These are phyloP conservation scores for Porites divaricata DNA, from an alignment of 92 coral and sea anemone species.

Conservation along the genomic window DNA sequence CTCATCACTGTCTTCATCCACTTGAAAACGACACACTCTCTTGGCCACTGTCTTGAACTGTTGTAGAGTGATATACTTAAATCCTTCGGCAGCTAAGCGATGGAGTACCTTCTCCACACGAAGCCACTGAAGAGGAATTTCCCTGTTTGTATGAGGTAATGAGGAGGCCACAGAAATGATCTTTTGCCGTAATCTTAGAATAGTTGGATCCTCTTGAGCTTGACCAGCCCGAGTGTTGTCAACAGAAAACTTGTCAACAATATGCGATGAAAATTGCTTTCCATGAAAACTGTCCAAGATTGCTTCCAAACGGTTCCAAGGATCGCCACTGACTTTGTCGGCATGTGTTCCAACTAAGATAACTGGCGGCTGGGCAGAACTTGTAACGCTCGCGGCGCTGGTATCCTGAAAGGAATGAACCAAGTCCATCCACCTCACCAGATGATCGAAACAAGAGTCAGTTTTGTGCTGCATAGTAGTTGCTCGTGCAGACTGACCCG, in stretches of 20 bases:
- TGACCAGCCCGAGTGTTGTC: constrained; percentile 47
- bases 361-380: constrained; percentile 34
- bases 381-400: neutral
- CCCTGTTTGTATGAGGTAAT: constrained; percentile 32
- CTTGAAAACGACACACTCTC: constrained; percentile 26
- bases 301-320: constrained; percentile 27
- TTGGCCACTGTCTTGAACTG: constrained; percentile 11
- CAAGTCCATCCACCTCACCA: constrained; percentile 50
- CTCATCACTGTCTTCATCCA: constrained; percentile 34
- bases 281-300: constrained; percentile 38
- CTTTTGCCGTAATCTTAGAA: constrained; percentile 18
- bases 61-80: constrained; percentile 24
- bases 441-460: constrained; percentile 30
- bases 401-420: constrained; percentile 39
- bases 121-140: constrained; percentile 51
- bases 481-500: neutral
- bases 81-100: constrained; percentile 19
- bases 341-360: constrained; percentile 54
- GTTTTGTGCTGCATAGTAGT: neutral
- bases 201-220: constrained; percentile 33
- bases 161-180: constrained; percentile 32
- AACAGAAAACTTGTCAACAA: constrained; percentile 34
- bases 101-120: constrained; percentile 40
- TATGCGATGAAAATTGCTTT: constrained; percentile 20
- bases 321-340: constrained; percentile 40